Evolutionary conservation across 1,140 invertebrate species (phyloP).

Genomic region (Nasonia vitripennis): DNA sequence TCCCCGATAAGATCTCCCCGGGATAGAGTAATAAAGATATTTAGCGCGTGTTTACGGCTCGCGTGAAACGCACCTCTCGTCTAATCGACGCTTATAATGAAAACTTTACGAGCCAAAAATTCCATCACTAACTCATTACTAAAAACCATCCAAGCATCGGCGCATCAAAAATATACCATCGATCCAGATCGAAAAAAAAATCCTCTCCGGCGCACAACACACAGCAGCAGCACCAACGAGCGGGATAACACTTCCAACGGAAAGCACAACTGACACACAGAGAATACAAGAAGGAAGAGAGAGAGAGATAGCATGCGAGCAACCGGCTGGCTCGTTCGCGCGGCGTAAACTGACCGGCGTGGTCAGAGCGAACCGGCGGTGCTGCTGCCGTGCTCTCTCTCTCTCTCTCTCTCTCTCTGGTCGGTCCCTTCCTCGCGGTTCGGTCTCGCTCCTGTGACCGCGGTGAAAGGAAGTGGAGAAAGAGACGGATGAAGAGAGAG

Average conservation of each 20-base stretch:
- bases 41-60: no score
- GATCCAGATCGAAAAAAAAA: no score
- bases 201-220: neutral
- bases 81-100: no score
- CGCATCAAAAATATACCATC: no score
- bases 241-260: neutral
- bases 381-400: neutral
- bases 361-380: neutral
- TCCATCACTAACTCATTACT: no score
- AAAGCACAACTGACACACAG: neutral
- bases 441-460: conserved; percentile 37
- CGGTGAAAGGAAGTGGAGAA: conserved; percentile 23
- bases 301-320: neutral
- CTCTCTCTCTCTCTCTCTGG: no score
- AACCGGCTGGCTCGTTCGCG: conserved; percentile 33
- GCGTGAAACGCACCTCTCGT: no score
- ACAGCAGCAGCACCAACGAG: neutral
- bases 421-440: neutral
- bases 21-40: no score
- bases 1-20: no score
- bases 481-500: conserved; percentile 5
- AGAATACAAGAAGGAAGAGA: neutral
- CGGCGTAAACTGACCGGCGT: conserved; percentile 35
- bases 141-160: no score
- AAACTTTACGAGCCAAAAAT: no score